Evolutionary conservation across 2,113 vertebrate species (phyloP), one percentile per base, ranked within the genome.

Genomic region (Carassius carassius): DNA sequence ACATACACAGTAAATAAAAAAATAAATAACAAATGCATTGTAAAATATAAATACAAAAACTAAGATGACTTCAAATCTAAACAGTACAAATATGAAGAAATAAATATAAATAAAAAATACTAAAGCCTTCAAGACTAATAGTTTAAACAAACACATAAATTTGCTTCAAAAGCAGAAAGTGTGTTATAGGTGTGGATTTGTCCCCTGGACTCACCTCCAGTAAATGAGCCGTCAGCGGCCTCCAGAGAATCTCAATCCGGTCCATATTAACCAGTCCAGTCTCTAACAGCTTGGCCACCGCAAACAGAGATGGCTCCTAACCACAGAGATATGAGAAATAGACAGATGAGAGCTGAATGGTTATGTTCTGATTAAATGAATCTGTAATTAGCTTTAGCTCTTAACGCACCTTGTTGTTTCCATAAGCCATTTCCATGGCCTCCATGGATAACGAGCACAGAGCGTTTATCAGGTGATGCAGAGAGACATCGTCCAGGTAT

Each of bases 361-460:
- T 16, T 11, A 41, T 25, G 35, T 19, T 60, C 17, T 25, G 23
- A 69, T 35, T 3, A 35, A 4, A 19, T 35, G 14, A 35, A 35
- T 65, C 63, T 29, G 23, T 29, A 17, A 29, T 17, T 17, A 13
- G 72, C 21, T 75, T 75, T 11, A 75, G 41, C n/a, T 60, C 56
- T 11, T 8, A 60, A 67, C 58, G 6, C 51, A 97, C 98, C 96
- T 99, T 99, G 92, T 97, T 99, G 91, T 97, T 99, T 89, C 98
- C 97, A 91, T 96, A 99, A 72, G 98, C 98, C 98, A 99, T 99
- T 91, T 99, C 98, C 98, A 99, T 99, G 70, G 98, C 98, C 93
- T 99, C 98, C 94, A 98, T 85, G 5, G 98, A 99, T 90, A 99
- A 95, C 44, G 98, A 99, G 89, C 98, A 99, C 87, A 99, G 96